Percentiles rank a stretch among this genome's conserved stretches.
Conservation (phyloP, 2,113 vertebrate genomes). For the Leuciscus idus region DNA sequence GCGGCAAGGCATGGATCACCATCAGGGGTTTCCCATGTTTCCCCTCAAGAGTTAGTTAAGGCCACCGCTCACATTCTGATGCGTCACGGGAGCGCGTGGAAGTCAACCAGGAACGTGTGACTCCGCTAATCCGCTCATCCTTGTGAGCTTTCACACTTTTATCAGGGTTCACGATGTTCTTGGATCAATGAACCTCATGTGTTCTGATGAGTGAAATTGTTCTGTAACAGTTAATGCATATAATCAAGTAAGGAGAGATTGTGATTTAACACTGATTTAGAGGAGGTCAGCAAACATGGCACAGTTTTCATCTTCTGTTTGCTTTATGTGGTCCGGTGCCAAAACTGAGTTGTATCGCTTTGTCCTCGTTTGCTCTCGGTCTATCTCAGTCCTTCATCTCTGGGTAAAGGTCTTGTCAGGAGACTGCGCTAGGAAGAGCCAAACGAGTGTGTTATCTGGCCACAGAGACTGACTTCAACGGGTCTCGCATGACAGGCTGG, state of each 20-base stretch:
- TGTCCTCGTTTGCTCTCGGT: background rate
- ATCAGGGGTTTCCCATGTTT: conserved; percentile 17
- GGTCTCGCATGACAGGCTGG: background rate
- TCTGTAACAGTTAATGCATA: background rate
- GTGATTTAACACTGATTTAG: background rate
- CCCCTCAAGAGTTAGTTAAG: conserved; percentile 15
- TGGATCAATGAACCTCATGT: background rate
- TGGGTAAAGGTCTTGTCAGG: background rate
- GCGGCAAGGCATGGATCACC: background rate
- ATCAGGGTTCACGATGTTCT: background rate
- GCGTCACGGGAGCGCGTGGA: conserved; percentile 65
- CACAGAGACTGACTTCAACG: background rate
- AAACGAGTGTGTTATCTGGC: background rate
- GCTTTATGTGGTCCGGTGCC: background rate
- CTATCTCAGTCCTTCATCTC: background rate
- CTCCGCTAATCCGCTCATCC: conserved; percentile 72
- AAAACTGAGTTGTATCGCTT: background rate
- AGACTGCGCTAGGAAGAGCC: background rate
- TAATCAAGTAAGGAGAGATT: background rate
- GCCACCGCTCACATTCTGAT: conserved; percentile 19
- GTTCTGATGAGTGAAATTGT: background rate
- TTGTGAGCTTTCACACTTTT: conserved; percentile 53
- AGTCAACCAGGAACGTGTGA: conserved; percentile 69
- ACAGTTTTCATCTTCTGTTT: background rate
- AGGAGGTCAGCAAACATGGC: background rate